These are phyloP conservation scores for Recurvirostra avosetta DNA, from an alignment of 2,113 vertebrate species.

Conservation along the genomic window DNA sequence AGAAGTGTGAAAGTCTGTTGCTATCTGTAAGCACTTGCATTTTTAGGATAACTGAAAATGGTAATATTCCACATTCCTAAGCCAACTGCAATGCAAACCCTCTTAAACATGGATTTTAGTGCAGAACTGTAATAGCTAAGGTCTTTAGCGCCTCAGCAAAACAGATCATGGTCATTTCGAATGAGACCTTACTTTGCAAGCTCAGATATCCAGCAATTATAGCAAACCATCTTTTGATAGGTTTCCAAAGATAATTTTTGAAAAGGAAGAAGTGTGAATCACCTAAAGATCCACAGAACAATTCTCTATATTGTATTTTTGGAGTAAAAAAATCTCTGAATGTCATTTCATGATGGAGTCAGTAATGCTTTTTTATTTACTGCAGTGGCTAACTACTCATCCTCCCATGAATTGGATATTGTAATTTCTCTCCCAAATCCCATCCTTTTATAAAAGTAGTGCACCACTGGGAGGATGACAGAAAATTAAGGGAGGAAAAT, in stretches of 20 bases:
- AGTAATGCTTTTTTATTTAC: background rate
- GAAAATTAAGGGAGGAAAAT: background rate
- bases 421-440: background rate
- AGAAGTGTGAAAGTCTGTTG: background rate
- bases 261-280: background rate
- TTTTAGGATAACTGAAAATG: background rate
- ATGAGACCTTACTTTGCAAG: background rate
- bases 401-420: background rate
- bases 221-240: background rate
- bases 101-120: background rate
- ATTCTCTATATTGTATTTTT: background rate
- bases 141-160: background rate
- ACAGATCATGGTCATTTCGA: background rate
- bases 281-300: background rate
- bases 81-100: background rate
- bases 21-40: background rate
- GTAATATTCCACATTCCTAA: background rate
- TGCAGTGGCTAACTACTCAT: background rate
- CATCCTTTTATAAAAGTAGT: background rate
- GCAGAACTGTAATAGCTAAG: background rate
- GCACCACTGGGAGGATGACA: background rate
- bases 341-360: background rate
- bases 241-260: background rate
- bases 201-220: background rate
- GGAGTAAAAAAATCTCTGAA: background rate